phyloP scores from a whole-genome alignment of 2,888 invertebrate genomes.

The Scaptomyza parva region DNA sequence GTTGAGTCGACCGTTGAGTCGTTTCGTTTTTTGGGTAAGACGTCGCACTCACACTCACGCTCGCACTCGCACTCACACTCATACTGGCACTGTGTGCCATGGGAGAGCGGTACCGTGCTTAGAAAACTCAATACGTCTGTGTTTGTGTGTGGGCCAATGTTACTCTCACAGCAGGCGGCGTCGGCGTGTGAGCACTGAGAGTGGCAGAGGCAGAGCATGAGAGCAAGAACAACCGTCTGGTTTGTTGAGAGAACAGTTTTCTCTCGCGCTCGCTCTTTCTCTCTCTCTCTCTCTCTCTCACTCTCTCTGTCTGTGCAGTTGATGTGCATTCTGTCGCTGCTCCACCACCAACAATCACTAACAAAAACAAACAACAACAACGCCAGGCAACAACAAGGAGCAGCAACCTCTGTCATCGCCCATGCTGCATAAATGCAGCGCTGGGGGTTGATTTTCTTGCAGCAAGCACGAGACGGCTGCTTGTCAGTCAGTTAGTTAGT shows the following conservation, averaged over 20 bases:
- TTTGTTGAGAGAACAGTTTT: constrained; percentile 38
- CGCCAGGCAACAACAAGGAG: constrained; percentile 24
- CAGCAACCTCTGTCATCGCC: constrained; percentile 45
- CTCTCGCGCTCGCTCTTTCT: constrained; percentile 2
- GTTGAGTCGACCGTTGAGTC: constrained; percentile 45
- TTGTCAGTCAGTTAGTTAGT: constrained; percentile 57
- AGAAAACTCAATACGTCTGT: constrained; percentile 55
- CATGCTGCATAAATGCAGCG: constrained; percentile 34
- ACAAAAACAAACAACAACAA: constrained; percentile 22
- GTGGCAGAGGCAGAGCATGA: constrained; percentile 29
- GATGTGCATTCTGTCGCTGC: constrained; percentile 64
- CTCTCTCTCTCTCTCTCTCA: background rate
- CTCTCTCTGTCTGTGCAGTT: constrained; percentile 42
- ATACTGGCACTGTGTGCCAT: constrained; percentile 21
- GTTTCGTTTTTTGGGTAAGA: constrained; percentile 63
- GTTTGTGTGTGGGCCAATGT: constrained; percentile 36
- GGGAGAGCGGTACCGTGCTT: constrained; percentile 66
- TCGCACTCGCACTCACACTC: constrained; percentile 28
- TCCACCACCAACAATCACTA: constrained; percentile 17
- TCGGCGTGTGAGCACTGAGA: constrained; percentile 65
- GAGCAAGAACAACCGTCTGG: constrained; percentile 19
- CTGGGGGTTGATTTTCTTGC: constrained; percentile 73
- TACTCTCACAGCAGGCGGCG: constrained; percentile 64
- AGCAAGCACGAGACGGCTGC: constrained; percentile 56
- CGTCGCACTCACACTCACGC: constrained; percentile 47